Evolutionary conservation across 2,888 invertebrate genomes (phyloP), one percentile per base, ranked within the genome.

Genomic region (Gymnosoma rotundatum): DNA sequence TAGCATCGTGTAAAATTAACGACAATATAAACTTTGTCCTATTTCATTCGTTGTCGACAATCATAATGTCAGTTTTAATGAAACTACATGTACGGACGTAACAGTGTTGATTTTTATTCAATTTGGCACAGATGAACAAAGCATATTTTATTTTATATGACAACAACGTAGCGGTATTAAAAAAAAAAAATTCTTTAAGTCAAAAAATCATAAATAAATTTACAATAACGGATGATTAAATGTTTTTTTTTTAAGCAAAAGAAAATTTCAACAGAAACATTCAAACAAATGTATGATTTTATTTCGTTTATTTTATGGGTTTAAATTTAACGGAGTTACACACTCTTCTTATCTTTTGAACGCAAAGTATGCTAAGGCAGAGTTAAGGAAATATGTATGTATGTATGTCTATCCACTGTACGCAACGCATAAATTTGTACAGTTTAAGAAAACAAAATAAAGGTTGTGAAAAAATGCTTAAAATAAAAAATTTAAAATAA

Each of bases 301-400:
- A 60, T 60, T 7, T 12, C 36, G 20, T 36, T 72, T 72, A 36
- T 66, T 50, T 60, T 72, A 36, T 72, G 60, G 36, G 9, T 32
- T 60, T 16, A 32, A 60, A 60, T 50, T 50, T 72, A 36, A 60
- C 36, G 72, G 48, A 50, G 20, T 60, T 16, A 36, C 72, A 48
- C 36, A 9, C 8, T 45, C 10, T 45, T 36, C 48, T 60, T 72
- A 72, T 72, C 60, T 72, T 16, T 72, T 48, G 5, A 50, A 50
- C 1, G 32, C 32, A 66, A 16, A 48, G n/a, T n/a, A 50, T 36
- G 32, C 25, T 6, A 5, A 25, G 45, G 48, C 10, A n/a, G 16
- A 64, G 16, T 18, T 5, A 42, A 12, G 16, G 10, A 14, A 50
- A 66, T 21, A 21, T 21, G 12, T 32, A 32, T 6, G 2, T 12